phyloP scores from a whole-genome alignment of 2,797 vertebrate genomes.

The Crenichthys baileyi region DNA sequence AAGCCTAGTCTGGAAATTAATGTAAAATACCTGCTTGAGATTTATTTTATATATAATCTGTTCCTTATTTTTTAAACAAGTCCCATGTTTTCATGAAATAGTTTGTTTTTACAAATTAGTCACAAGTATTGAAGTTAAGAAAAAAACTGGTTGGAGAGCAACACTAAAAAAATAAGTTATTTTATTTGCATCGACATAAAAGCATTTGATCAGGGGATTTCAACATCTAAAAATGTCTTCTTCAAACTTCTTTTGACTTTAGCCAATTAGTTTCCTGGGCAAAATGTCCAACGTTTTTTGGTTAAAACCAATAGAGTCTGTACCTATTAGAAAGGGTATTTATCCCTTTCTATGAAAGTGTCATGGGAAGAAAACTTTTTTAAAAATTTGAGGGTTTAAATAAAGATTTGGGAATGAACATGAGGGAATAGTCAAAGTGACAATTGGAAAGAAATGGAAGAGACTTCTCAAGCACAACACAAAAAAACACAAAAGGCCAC shows the following conservation, averaged over 20 bases:
- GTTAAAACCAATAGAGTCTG: background rate
- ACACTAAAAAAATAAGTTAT: too few relatives aligned
- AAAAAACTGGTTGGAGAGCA: too few relatives aligned
- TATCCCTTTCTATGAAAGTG: background rate
- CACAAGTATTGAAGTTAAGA: too few relatives aligned
- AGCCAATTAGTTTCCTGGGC: background rate
- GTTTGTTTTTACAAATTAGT: too few relatives aligned
- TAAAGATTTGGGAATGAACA: constrained; percentile 38
- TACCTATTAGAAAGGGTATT: background rate
- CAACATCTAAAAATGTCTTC: too few relatives aligned
- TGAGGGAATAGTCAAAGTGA: background rate
- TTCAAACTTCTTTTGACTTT: background rate
- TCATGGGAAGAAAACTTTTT: background rate
- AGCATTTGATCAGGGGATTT: background rate
- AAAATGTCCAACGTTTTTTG: background rate
- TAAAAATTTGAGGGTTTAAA: too few relatives aligned
- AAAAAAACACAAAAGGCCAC: constrained; percentile 9
- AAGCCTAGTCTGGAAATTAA: too few relatives aligned
- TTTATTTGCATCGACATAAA: background rate
- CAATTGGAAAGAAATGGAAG: constrained; percentile 8
- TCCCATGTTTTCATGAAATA: too few relatives aligned
- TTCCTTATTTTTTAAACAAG: too few relatives aligned
- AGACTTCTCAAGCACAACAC: background rate
- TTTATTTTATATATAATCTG: too few relatives aligned
- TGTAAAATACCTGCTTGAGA: too few relatives aligned